Conservation (phyloP, 2,888 invertebrate species). For the Nephrocerus scutellatus region DNA sequence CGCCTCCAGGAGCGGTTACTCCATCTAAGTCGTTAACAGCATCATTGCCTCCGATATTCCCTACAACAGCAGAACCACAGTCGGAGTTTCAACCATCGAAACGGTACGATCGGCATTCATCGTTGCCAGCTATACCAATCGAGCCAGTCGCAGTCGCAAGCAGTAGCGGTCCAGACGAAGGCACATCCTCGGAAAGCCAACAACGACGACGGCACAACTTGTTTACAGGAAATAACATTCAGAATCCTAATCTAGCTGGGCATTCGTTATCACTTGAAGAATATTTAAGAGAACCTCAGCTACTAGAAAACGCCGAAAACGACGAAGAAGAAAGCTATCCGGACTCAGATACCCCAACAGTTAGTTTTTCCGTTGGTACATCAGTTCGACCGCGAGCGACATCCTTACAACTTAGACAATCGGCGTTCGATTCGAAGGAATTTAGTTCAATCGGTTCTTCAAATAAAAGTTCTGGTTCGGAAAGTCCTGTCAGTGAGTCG, state of each 20-base stretch:
- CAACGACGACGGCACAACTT: conserved; percentile 20
- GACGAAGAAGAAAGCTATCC: conserved; percentile 21
- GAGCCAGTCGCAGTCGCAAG: conserved; percentile 24
- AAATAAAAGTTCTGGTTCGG: conserved; percentile 30
- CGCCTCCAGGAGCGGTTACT: conserved; percentile 8
- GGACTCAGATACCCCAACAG: conserved; percentile 21
- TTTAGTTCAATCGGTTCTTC: conserved; percentile 11
- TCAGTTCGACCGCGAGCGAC: conserved; percentile 34
- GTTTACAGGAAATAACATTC: conserved; percentile 23
- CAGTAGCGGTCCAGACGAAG: conserved; percentile 29
- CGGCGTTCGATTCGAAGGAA: conserved; percentile 16
- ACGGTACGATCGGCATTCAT: conserved; percentile 12
- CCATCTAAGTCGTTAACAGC: conserved; percentile 1
- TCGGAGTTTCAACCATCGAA: conserved; percentile 1
- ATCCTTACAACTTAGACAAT: conserved; percentile 18
- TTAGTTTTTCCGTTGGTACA: conserved; percentile 42
- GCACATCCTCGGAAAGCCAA: conserved; percentile 34
- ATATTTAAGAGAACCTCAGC: conserved; percentile 7
- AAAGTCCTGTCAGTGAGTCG: conserved; percentile 43
- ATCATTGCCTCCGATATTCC: conserved; percentile 9
- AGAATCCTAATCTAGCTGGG: conserved; percentile 25
- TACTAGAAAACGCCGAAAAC: conserved; percentile 9
- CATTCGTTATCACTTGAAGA: conserved; percentile 7
- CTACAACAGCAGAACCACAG: conserved; percentile 9
- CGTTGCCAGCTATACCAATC: conserved; percentile 11